A percentile compares a stretch with the other conserved stretches of the same genome.
These are phyloP conservation scores for Dynastes tityus DNA, from an alignment of 2,888 invertebrate species.

Conservation along the genomic window DNA sequence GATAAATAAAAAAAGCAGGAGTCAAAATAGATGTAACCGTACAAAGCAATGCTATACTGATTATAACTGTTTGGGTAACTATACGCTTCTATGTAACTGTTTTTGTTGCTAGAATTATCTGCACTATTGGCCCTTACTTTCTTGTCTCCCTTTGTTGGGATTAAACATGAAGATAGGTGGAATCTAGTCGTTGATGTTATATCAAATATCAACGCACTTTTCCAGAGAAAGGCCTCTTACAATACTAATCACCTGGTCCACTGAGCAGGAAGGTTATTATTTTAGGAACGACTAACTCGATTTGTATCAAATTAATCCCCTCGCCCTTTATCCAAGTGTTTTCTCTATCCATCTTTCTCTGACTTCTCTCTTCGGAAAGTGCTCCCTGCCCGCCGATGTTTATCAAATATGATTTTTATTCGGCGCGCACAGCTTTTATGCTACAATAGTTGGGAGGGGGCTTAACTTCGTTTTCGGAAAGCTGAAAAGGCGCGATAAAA, in stretches of 20 bases:
- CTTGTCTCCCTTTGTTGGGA: too few species aligned
- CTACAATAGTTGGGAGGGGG: conserved; percentile 46
- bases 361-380: not conserved
- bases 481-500: conserved; percentile 55
- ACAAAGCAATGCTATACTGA: too few species aligned
- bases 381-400: conserved; percentile 58
- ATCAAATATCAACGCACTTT: conserved; percentile 59
- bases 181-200: conserved; percentile 43
- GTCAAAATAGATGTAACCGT: too few species aligned
- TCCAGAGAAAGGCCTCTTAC: conserved; percentile 55
- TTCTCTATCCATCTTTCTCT: conserved; percentile 45
- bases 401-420: conserved; percentile 63
- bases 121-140: not conserved
- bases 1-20: too few species aligned
- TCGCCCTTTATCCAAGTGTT: conserved; percentile 50
- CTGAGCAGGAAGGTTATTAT: conserved; percentile 68
- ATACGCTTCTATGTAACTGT: too few species aligned
- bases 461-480: conserved; percentile 48
- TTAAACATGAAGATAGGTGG: not conserved
- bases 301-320: conserved; percentile 66
- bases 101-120: too few species aligned
- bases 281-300: conserved; percentile 66
- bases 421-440: conserved; percentile 57
- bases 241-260: conserved; percentile 68
- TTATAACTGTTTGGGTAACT: too few species aligned